These are phyloP conservation scores for Oreochromis mossambicus DNA, from an alignment of 2,797 vertebrate species.

Conservation along the genomic window DNA sequence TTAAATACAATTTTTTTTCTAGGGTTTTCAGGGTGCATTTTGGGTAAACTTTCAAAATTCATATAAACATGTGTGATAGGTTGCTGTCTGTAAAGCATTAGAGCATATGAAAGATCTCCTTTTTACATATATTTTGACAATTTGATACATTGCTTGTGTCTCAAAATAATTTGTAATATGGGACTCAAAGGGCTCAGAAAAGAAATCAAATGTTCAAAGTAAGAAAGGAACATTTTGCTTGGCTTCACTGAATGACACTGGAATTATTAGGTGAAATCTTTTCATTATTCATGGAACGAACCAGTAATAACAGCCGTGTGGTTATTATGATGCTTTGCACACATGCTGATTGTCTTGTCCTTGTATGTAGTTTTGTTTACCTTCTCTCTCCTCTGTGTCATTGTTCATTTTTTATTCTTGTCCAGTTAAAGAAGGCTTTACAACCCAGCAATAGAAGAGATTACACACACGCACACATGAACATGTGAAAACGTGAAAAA, in stretches of 20 bases:
- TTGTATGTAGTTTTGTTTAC: neutral
- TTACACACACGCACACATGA: neutral
- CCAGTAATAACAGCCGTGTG: neutral
- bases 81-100: neutral
- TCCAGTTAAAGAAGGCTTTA: neutral
- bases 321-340: neutral
- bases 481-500: neutral
- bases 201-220: neutral
- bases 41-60: accelerated
- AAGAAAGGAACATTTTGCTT: neutral
- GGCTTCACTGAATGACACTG: neutral
- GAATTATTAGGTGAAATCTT: neutral
- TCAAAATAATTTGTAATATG: neutral
- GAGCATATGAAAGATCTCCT: neutral
- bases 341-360: accelerated
- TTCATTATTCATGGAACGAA: neutral
- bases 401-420: neutral
- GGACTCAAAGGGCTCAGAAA: accelerated
- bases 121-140: accelerated
- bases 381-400: accelerated
- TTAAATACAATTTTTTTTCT: too few relatives aligned
- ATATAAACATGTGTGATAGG: neutral
- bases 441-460: neutral
- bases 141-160: accelerated
- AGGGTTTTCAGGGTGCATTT: neutral